Base-by-base conservation (phyloP, 2,888 invertebrate genomes). In the Cheilosia variabilis region DNA sequence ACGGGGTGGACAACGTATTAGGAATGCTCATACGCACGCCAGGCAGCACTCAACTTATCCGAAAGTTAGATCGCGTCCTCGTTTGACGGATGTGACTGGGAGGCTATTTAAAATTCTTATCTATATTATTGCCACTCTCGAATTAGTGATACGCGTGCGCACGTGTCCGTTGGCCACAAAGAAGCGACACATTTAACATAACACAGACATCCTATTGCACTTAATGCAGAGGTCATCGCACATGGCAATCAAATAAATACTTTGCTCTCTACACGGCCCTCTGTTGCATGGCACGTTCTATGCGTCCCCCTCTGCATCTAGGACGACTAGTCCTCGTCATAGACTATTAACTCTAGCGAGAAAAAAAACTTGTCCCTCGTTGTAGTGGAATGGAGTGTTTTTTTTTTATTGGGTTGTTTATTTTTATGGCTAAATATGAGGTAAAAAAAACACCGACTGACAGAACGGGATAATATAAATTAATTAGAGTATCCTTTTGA, bases 301-400 rank as follows among this genome's bases (percentile, higher is more conserved):
- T 27, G 19, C 15, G n/a, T 24, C 17, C 66, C 45, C 34, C 17
- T 31, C 53, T 53, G 19, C 47, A 62, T 66, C 77, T 83, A 77
- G 66, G 78, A 78, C 63, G 72, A 72, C 82, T 83, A 78, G 77
- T 77, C 66, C 53, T 62, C 82, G 82, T 83, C 72, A 83, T 78
- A 78, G 82, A 83, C 82, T 83, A 83, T 83, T 83, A 83, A 78
- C 78, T 68, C 78, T 24, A 43, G 62, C 43, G 10, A 68, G 24
- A 52, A 13, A 22, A 22, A 43, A 10, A 52, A 63, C 31, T 66
- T 37, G 37, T 66, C 72, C 41, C 52, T 66, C 65, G 10, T 43
- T 72, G 15, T 43, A 24, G n/a, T 9, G 24, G 24, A 45, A 41
- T 50, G 10, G 53, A 47, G 53, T 66, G 71, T 41, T 80, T 41